Base-by-base conservation (phyloP, 2,888 invertebrate genomes). In the Agrotis exclamationis region DNA sequence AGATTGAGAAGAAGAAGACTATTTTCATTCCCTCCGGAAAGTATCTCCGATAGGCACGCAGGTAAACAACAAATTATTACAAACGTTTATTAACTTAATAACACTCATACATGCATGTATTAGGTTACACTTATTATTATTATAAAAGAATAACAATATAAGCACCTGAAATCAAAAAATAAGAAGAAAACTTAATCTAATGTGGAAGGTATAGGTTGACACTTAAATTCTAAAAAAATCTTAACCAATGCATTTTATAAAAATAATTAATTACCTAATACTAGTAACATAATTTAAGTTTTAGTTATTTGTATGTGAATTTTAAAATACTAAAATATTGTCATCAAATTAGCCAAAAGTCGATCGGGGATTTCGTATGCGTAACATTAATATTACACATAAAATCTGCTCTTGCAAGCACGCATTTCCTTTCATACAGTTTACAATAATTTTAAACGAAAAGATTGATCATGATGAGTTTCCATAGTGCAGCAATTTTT, bases 61-160 rank as follows among this genome's bases (percentile, higher is more conserved):
- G 39, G 39, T 28, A 57, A 60, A 47, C 14, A 60, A 57, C 7
- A 14, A 44, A 20, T 71, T 51, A 58, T 58, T 76, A 78, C 56
- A 80, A 74, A 75, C 33, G 51, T 67, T 66, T 70, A 78, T 68
- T 82, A 67, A 69, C 76, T 70, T 77, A 68, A 79, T 82, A 86
- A 82, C 82, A 87, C 87, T 83, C 91, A 90, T 82, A 86, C 90
- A 89, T 84, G 87, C 88, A 89, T 86, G 87, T 88, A 89, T 87
- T 89, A 88, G 89, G 88, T 88, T 76, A 88, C 88, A 93, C 94
- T 94, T 94, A 85, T 86, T 93, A 94, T 94, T 92, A 93, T 94
- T 94, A 94, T 92, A 87, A 74, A 79, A 87, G 67, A 91, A 94
- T 94, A 94, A 94, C 89, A 94, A 94, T 92, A 92, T 74, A 90